Evolutionary conservation across 2,113 vertebrate species (phyloP), one percentile per base, ranked within the genome.

Genomic region (Rhinolophus ferrumequinum): DNA sequence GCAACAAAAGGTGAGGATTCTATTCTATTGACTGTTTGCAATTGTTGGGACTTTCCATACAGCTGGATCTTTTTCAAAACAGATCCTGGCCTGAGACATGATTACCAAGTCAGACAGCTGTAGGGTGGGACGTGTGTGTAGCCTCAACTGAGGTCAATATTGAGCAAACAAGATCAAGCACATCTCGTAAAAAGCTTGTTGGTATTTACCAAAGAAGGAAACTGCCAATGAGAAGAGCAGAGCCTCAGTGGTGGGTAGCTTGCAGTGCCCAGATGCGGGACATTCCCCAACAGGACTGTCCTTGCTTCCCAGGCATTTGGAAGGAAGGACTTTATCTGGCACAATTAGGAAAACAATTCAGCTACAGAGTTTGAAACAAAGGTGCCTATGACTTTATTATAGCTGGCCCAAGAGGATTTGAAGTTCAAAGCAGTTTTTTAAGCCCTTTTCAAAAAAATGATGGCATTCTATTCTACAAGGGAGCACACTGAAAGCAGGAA

Each of bases 41-140:
- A 33, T 95, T 73, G 38, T 85, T 88, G 81, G 93, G 94, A 86
- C 81, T 97, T 96, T 91, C 67, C 90, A 54, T 56, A 75, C 76
- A 96, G 85, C 88, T 97, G 96, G 85, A 92, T 91, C 77, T 80
- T 96, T 77, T 72, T 96, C 81, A 97, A 97, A 97, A 94, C 77
- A 96, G 94, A 97, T 84, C 62, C 76, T 90, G 95, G 94, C 79
- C 76, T 7, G 35, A 82, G 75, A 95, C n/a, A 5, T 33, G 87
- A 95, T 95, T 92, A 93, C 88, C 91, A 83, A 95, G 82, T 87
- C 73, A 94, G 87, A 79, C 96, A 95, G 94, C 96, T 97, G 95
- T 87, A 21, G 97, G 97, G 97, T 96, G 95, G 95, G 81, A 72
- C 96, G 28, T 77, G 75, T 5, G 0, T 30, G 50, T 47, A 94